Evolutionary conservation across 2,113 vertebrate genomes (phyloP), one percentile per base, ranked within the genome.

Genomic region (Oryzias woworae): DNA sequence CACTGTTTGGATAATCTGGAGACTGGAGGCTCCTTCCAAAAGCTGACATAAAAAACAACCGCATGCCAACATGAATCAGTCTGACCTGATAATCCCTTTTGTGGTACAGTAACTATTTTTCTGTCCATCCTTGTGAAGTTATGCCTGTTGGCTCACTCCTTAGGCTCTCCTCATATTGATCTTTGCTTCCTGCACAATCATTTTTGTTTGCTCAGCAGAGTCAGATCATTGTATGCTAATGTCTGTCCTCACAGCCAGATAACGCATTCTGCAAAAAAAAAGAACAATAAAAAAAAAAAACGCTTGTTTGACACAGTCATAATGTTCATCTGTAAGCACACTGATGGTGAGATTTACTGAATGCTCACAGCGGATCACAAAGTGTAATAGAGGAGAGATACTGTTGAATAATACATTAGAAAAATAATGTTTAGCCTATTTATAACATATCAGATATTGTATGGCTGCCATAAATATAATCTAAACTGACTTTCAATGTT

Each of bases 391-490:
- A 66, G 43, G 23, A 69, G 62, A 77, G 70, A 78, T 43, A 65
- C 55, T 51, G 23, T 66, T 77, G 57, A 83, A 81, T 75, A 71
- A 82, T 85, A 54, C 48, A 78, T 79, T 12, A 58, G 45, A 24
- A 20, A 58, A 26, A 52, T 73, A 47, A 36, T 5, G 43, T 45
- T 20, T 14, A n/a, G 14, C n/a, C 18, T 54, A n/a, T 44, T 46
- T 65, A 36, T 63, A 57, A 62, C 31, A 36, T 36, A 10, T 7
- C 31, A 36, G 31, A 36, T 10, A 36, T 10, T 36, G 31, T 36
- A 36, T 7, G 31, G 7, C 31, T 36, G 7, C 6, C 31, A 36
- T 36, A 36, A 7, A 8, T 1, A 36, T 36, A 36, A 36, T 36
- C 8, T 36, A 7, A 36, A 2, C 8, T 8, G 1, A 7, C 8